Conservation (phyloP, 2,797 vertebrate species). For the Sebastes melanostomus region DNA sequence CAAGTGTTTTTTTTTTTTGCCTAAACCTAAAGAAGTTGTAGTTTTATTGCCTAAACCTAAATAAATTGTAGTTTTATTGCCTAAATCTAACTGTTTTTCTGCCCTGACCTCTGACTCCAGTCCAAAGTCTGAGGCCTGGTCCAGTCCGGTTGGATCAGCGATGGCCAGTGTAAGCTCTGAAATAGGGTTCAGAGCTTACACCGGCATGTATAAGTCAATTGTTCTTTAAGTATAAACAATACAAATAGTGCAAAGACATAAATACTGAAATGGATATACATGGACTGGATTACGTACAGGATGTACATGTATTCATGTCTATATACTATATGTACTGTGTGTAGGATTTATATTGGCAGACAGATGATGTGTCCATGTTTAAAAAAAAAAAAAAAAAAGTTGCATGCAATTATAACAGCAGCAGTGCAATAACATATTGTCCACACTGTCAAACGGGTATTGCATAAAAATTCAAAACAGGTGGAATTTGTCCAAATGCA, state of each 20-base stretch:
- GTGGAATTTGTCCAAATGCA: neutral
- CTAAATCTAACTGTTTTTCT: no score
- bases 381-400: neutral
- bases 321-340: no score
- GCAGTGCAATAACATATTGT: no score
- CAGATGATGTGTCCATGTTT: neutral
- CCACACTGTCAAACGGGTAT: neutral
- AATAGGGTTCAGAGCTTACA: no score
- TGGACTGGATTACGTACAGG: neutral
- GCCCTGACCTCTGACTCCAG: neutral
- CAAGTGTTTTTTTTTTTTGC: no score
- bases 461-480: neutral
- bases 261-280: neutral
- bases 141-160: slow-evolving; percentile 76
- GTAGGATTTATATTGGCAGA: neutral
- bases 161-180: slow-evolving; percentile 88
- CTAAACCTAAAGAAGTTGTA: no score
- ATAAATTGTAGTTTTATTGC: no score
- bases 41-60: no score
- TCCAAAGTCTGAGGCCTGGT: no score
- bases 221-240: neutral
- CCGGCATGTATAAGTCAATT: neutral
- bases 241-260: neutral
- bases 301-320: neutral
- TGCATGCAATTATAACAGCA: no score